A percentile compares a stretch with the other conserved stretches of the same genome.
phyloP scores from a whole-genome alignment of 2,888 invertebrate genomes.

The Apotomis turbidana region DNA sequence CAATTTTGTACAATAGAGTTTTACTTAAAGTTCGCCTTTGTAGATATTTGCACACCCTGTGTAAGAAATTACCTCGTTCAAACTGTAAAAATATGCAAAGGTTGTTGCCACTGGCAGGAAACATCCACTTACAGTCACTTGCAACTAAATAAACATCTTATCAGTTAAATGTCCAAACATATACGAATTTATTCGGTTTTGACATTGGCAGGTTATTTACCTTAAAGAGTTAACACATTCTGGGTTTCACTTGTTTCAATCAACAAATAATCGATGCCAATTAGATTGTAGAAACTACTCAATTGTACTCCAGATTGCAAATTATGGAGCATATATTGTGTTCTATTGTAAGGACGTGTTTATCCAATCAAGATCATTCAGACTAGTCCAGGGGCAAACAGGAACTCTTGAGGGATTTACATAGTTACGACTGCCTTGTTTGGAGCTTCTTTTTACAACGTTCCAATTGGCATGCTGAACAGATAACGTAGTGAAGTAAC shows the following conservation, averaged over 20 bases:
- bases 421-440: too few species aligned
- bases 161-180: neutral
- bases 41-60: neutral
- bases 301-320: too few species aligned
- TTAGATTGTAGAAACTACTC: too few species aligned
- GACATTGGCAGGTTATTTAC: neutral
- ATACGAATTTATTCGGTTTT: neutral
- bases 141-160: neutral
- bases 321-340: too few species aligned
- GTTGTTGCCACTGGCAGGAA: slow-evolving; percentile 15
- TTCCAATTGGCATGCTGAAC: too few species aligned
- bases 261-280: neutral
- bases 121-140: neutral
- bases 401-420: too few species aligned
- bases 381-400: too few species aligned
- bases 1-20: too few species aligned
- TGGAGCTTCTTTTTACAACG: too few species aligned
- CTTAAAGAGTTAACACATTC: neutral
- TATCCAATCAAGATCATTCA: too few species aligned
- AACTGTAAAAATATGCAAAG: slow-evolving; percentile 4
- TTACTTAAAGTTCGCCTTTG: neutral
- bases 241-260: neutral
- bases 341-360: too few species aligned
- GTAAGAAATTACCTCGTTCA: slow-evolving; percentile 4
- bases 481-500: too few species aligned